Conservation (phyloP, 2,888 invertebrate genomes). For the Chelonus formosanus region DNA sequence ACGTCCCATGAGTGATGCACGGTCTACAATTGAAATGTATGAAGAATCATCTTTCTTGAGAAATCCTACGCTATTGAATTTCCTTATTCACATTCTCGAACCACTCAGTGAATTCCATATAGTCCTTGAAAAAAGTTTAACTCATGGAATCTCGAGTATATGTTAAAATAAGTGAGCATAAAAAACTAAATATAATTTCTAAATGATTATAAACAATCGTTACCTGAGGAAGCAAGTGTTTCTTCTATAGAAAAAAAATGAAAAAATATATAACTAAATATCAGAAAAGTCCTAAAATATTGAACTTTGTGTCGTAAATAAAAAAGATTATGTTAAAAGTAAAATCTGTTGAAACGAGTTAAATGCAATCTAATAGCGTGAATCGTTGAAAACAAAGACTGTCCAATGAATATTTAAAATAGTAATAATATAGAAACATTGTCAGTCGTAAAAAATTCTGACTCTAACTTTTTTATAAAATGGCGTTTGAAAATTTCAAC, state of each 20-base stretch:
- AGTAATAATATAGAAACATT: no score
- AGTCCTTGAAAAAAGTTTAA: constrained; percentile 85
- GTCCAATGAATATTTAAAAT: no score
- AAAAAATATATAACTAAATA: constrained; percentile 37
- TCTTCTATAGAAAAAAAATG: not conserved
- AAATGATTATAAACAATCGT: constrained; percentile 22
- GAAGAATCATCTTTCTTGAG: constrained; percentile 95
- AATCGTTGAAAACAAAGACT: no score
- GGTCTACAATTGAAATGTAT: constrained; percentile 92
- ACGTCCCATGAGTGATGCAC: constrained; percentile 88
- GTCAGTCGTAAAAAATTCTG: no score
- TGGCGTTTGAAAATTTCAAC: no score
- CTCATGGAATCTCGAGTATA: constrained; percentile 70
- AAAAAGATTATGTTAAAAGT: no score
- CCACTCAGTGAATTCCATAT: constrained; percentile 90
- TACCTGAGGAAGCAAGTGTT: constrained; percentile 16
- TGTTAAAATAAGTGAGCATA: constrained; percentile 49
- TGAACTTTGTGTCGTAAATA: not conserved
- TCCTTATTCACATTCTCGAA: constrained; percentile 89
- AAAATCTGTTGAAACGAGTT: no score
- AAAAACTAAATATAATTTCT: not conserved
- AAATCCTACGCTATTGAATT: constrained; percentile 84
- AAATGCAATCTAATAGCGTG: no score
- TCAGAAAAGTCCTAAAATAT: constrained; percentile 41
- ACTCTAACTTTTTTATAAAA: no score